Conservation (phyloP, 2,888 invertebrate genomes). For the Yponomeuta cagnagella region DNA sequence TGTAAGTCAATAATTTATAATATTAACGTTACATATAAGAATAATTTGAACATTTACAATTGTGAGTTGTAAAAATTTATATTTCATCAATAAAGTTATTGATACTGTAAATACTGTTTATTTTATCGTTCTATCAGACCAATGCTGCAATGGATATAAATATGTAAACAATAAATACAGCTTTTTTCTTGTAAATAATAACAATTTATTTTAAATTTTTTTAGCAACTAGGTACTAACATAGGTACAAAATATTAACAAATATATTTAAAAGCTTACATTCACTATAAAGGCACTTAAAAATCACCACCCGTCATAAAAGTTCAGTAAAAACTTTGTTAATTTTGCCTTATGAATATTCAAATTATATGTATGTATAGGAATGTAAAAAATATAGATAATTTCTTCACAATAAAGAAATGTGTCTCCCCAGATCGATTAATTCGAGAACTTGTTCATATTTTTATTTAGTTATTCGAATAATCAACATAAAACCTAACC, state of each 20-base stretch:
- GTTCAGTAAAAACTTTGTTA: neutral
- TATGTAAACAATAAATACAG: neutral
- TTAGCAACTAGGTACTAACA: neutral
- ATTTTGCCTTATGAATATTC: neutral
- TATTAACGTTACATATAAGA: too few species aligned
- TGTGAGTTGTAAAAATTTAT: too few species aligned
- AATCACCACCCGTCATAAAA: neutral
- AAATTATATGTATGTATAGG: neutral
- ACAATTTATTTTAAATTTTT: slow-evolving; percentile 1
- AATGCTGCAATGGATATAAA: too few species aligned
- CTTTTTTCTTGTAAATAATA: slow-evolving; percentile 4
- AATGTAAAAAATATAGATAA: neutral
- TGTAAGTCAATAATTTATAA: too few species aligned
- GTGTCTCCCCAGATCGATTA: neutral
- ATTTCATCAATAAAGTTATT: too few species aligned
- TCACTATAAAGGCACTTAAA: neutral
- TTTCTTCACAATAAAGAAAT: neutral
- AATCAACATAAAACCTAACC: neutral
- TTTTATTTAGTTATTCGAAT: neutral
- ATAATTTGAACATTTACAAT: too few species aligned
- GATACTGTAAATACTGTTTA: too few species aligned
- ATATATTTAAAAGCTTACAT: neutral
- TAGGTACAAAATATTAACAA: slow-evolving; percentile 7
- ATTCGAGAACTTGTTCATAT: neutral
- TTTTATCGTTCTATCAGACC: too few species aligned